These are phyloP conservation scores for Entomyzon cyanotis DNA, from an alignment of 2,113 vertebrate genomes.

Conservation along the genomic window DNA sequence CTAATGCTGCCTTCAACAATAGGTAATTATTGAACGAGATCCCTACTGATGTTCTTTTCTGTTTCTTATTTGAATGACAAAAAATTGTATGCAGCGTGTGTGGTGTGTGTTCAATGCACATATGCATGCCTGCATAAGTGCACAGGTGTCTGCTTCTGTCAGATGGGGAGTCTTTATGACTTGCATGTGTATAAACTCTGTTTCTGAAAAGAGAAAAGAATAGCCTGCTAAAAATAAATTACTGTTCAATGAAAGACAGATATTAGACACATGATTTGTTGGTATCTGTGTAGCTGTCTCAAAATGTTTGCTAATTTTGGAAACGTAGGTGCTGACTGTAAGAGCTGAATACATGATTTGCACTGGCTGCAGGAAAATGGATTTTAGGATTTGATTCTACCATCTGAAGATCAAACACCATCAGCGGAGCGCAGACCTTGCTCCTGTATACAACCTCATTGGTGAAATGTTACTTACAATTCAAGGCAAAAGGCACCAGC, in stretches of 20 bases:
- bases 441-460: neutral
- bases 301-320: neutral
- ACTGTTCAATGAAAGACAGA: neutral
- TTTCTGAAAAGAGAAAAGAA: constrained; percentile 6
- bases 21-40: neutral
- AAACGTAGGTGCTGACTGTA: neutral
- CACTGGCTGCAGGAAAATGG: neutral
- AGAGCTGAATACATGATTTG: neutral
- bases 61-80: neutral
- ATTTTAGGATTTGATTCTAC: neutral
- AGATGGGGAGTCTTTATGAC: neutral
- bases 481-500: neutral
- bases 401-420: neutral
- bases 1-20: neutral
- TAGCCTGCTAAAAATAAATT: constrained; percentile 28
- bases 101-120: rapidly evolving
- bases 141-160: neutral
- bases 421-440: neutral
- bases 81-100: neutral
- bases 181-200: neutral
- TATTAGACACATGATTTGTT: constrained; percentile 8
- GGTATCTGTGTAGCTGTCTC: neutral
- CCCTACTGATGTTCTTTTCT: neutral
- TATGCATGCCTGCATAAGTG: neutral
- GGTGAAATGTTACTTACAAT: neutral